Evolutionary conservation across 1,140 invertebrate species (phyloP).

Genomic region (Spodoptera litura): DNA sequence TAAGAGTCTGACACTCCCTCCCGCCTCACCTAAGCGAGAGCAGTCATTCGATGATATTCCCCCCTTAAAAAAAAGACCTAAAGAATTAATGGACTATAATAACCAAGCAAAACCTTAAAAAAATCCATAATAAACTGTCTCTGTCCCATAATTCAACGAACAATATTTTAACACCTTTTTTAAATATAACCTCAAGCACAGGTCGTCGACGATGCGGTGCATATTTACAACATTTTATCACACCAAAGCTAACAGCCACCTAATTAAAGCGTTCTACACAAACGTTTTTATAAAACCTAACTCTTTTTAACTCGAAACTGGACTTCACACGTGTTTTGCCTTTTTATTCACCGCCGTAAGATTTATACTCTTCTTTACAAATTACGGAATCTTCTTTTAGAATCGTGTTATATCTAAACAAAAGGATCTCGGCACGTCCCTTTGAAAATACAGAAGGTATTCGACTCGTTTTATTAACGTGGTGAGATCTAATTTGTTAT

Average conservation of each 20-base stretch:
- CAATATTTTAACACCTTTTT: constrained; percentile 21
- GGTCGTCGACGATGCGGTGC: background rate
- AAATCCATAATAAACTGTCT: background rate
- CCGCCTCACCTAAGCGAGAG: no score
- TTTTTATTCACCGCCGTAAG: constrained; percentile 34
- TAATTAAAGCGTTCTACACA: constrained; percentile 43
- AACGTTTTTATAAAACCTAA: constrained; percentile 13
- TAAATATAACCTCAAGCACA: background rate
- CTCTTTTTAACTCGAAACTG: constrained; percentile 36
- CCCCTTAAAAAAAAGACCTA: no score
- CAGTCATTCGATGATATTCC: no score
- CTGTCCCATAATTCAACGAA: background rate
- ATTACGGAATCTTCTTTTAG: constrained; percentile 43
- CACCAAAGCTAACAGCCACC: constrained; percentile 23
- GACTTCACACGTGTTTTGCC: constrained; percentile 45
- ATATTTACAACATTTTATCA: constrained; percentile 40
- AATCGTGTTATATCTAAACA: constrained; percentile 48
- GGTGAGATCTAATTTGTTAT: constrained; percentile 80
- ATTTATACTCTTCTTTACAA: constrained; percentile 43
- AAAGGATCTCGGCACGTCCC: constrained; percentile 37
- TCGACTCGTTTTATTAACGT: constrained; percentile 63
- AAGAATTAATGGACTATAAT: no score
- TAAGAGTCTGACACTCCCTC: no score
- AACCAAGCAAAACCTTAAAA: no score
- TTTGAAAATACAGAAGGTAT: constrained; percentile 41